phyloP scores from a whole-genome alignment of 1,140 invertebrate genomes.

The Halictus rubicundus region DNA sequence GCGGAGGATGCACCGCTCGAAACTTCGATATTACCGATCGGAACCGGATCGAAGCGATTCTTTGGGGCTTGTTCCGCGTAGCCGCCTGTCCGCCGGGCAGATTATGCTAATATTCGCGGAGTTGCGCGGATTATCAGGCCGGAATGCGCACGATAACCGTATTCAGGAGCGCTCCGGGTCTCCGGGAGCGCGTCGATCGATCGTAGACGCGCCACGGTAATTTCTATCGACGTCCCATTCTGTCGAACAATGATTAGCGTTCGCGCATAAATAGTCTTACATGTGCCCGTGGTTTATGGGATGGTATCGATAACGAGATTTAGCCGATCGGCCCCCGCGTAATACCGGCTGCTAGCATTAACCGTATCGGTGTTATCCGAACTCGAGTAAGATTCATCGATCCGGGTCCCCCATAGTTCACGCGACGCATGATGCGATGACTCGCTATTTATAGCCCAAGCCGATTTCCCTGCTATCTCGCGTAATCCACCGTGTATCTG shows the following conservation, averaged over 20 bases:
- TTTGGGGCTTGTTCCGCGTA: not conserved
- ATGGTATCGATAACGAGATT: conserved; percentile 20
- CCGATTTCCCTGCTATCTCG: too few species aligned
- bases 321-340: not conserved
- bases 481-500: too few species aligned
- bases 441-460: not conserved
- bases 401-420: not conserved
- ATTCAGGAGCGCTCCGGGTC: not conserved
- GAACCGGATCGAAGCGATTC: conserved; percentile 32
- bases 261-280: conserved; percentile 10
- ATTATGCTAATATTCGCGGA: conserved; percentile 47
- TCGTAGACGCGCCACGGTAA: conserved; percentile 7
- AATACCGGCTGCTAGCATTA: not conserved
- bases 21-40: conserved; percentile 21
- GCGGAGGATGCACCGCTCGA: too few species aligned
- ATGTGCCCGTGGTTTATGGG: not conserved
- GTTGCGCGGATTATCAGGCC: conserved; percentile 37
- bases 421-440: not conserved
- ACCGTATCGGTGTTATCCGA: not conserved
- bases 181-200: not conserved
- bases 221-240: conserved; percentile 20
- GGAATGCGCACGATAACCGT: conserved; percentile 8
- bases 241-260: conserved; percentile 21
- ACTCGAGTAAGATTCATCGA: not conserved
- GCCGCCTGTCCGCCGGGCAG: not conserved